These are phyloP conservation scores for Megaptera novaeangliae DNA, from an alignment of 2,113 vertebrate genomes.

Conservation along the genomic window DNA sequence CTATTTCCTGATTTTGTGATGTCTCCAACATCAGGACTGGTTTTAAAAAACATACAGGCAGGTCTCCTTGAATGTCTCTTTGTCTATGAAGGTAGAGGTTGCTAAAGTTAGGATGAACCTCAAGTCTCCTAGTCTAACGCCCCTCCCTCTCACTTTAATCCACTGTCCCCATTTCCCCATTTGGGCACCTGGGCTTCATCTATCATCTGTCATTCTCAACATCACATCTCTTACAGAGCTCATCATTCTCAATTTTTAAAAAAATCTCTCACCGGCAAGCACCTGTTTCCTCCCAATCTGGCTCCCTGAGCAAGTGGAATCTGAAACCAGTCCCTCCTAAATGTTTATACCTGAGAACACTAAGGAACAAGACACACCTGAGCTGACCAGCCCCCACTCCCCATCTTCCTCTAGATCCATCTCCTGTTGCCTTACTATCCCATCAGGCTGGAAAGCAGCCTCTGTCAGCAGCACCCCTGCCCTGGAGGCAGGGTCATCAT, in stretches of 20 bases:
- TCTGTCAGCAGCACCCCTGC: no score
- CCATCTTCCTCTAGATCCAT: neutral
- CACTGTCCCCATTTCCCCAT: neutral
- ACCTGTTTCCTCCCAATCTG: neutral
- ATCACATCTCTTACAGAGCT: neutral
- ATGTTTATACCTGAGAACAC: neutral
- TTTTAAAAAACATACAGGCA: neutral
- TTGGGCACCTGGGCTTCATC: neutral
- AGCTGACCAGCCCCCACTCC: no score
- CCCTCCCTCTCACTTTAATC: neutral
- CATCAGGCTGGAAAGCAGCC: neutral
- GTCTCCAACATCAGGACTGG: neutral
- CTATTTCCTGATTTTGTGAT: neutral
- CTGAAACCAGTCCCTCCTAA: neutral
- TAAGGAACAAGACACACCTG: neutral
- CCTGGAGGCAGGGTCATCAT: neutral
- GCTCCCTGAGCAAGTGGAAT: neutral
- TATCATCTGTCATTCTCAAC: neutral
- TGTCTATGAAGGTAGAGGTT: neutral
- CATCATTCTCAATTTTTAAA: neutral
- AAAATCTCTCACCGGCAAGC: neutral
- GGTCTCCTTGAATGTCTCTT: neutral
- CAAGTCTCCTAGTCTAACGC: neutral
- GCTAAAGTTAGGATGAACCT: neutral
- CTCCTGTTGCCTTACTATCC: neutral